phyloP scores from a whole-genome alignment of 2,797 vertebrate genomes.

The Ibycter americanus region DNA sequence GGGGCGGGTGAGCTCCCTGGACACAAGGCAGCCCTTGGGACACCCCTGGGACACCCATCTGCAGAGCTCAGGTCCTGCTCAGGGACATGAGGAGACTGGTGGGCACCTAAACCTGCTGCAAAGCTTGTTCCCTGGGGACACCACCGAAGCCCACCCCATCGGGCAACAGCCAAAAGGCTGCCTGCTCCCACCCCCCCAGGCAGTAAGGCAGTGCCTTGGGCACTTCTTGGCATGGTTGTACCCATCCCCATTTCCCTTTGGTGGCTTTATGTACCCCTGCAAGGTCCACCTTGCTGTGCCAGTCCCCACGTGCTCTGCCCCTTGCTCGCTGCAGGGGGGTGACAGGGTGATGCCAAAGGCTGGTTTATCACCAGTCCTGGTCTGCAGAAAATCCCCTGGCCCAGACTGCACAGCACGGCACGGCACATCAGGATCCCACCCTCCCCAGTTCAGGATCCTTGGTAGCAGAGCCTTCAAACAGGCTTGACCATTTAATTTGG shows the following conservation, averaged over 20 bases:
- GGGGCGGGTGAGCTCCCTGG: neutral
- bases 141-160: neutral
- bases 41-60: fast-evolving
- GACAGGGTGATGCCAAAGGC: neutral
- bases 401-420: fast-evolving
- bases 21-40: fast-evolving
- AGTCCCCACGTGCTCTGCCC: neutral
- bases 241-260: fast-evolving
- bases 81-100: fast-evolving
- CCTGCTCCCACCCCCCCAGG: fast-evolving
- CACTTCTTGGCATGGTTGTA: neutral
- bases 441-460: fast-evolving
- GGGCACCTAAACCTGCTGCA: neutral
- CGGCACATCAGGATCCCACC: neutral
- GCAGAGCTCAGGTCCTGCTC: neutral
- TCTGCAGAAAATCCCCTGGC: neutral
- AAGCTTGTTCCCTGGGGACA: neutral
- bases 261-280: neutral
- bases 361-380: fast-evolving
- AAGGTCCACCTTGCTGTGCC: fast-evolving
- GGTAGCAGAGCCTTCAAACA: neutral
- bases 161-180: neutral
- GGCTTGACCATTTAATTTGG: fast-evolving
- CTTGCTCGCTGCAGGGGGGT: neutral
- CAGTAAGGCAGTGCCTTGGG: neutral